These are phyloP conservation scores for Alfaro cultratus DNA, from an alignment of 2,797 vertebrate species.

Conservation along the genomic window DNA sequence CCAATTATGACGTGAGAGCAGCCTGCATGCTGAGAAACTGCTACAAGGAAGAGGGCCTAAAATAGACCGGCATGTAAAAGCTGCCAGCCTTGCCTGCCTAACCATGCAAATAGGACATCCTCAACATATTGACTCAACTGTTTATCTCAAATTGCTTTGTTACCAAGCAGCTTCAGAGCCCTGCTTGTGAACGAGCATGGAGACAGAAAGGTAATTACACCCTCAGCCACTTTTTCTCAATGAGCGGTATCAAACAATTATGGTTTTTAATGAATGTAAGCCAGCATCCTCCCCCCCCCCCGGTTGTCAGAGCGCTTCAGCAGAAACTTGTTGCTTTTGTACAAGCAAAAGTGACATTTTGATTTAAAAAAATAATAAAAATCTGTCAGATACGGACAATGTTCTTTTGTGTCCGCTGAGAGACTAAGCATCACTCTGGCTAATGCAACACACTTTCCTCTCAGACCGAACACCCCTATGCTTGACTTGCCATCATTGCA, in stretches of 20 bases:
- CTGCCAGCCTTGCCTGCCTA: slow-evolving; percentile 59
- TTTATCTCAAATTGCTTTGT: slow-evolving; percentile 28
- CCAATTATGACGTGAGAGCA: slow-evolving; percentile 77
- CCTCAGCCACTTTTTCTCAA: slow-evolving; percentile 13
- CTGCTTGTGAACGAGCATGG: slow-evolving; percentile 12
- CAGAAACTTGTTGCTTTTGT: slow-evolving; percentile 47
- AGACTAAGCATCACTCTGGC: slow-evolving; percentile 35
- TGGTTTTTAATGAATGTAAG: slow-evolving; percentile 6
- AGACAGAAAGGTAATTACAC: slow-evolving; percentile 21
- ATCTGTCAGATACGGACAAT: slow-evolving; percentile 42
- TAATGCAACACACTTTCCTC: slow-evolving; percentile 66
- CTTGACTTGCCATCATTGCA: slow-evolving; percentile 58
- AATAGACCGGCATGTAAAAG: slow-evolving; percentile 77
- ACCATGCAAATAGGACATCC: slow-evolving; percentile 55
- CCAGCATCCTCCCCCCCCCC: background rate
- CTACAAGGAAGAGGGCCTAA: slow-evolving; percentile 77
- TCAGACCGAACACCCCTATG: slow-evolving; percentile 20
- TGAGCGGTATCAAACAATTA: background rate
- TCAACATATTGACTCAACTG: slow-evolving; percentile 52
- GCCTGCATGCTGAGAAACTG: slow-evolving; percentile 80
- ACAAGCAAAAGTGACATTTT: slow-evolving; percentile 1
- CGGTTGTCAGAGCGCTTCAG: slow-evolving; percentile 13
- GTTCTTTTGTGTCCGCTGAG: slow-evolving; percentile 29
- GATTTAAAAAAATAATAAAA: background rate
- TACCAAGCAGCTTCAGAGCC: slow-evolving; percentile 19